Evolutionary conservation across 2,888 invertebrate species (phyloP).

Genomic region (Cerceris rybyensis): DNA sequence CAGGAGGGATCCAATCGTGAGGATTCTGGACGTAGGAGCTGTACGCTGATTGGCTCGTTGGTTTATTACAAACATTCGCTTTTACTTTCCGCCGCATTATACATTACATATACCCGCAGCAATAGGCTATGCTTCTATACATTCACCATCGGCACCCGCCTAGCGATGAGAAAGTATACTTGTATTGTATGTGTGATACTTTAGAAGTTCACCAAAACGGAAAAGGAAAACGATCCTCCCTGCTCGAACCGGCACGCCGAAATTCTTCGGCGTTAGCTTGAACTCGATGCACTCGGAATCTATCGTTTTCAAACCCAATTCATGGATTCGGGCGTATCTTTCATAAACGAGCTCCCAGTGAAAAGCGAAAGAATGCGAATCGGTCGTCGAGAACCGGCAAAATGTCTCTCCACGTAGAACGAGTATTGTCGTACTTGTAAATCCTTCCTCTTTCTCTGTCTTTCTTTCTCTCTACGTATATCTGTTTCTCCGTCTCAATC

Average conservation of each 20-base stretch:
- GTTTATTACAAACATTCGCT: conserved; percentile 80
- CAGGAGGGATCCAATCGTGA: conserved; percentile 64
- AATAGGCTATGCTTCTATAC: conserved; percentile 78
- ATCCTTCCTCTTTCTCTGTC: conserved; percentile 39
- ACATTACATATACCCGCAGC: conserved; percentile 75
- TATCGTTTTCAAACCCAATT: conserved; percentile 8
- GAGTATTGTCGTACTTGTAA: conserved; percentile 28
- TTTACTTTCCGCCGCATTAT: conserved; percentile 77
- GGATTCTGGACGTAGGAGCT: conserved; percentile 78
- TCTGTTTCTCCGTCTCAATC: conserved; percentile 34
- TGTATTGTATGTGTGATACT: conserved; percentile 35
- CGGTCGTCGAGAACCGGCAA: conserved; percentile 13
- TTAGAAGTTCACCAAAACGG: conserved; percentile 25
- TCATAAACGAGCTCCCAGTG: conserved; percentile 8
- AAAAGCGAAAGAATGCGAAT: conserved; percentile 21
- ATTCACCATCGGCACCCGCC: conserved; percentile 78
- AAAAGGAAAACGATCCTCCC: conserved; percentile 4
- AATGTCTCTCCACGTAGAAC: conserved; percentile 21
- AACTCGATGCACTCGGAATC: neutral
- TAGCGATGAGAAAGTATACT: conserved; percentile 75
- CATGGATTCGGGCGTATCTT: conserved; percentile 21
- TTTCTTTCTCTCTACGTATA: conserved; percentile 37
- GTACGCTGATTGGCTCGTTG: conserved; percentile 82
- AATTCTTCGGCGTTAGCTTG: conserved; percentile 1
- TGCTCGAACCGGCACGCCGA: conserved; percentile 5